phyloP scores from a whole-genome alignment of 1,140 invertebrate genomes.

The Hesperophylax magnus region DNA sequence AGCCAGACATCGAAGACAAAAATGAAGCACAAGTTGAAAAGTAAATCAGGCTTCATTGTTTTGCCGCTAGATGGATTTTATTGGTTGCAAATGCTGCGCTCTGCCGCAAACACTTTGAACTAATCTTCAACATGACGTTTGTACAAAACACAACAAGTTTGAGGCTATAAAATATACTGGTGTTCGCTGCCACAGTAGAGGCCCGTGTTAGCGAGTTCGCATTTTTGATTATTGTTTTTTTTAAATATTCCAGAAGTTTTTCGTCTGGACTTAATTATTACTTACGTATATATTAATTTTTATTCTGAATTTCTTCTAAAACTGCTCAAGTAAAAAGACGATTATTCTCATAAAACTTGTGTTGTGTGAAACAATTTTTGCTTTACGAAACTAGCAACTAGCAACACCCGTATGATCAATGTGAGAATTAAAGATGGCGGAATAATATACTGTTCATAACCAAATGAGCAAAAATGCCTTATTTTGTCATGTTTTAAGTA shows the following conservation, averaged over 20 bases:
- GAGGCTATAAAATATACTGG: constrained; percentile 3
- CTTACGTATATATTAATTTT: too few relatives aligned
- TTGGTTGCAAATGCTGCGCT: neutral
- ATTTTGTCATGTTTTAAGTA: constrained; percentile 61
- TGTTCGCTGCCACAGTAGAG: too few relatives aligned
- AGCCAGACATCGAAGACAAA: too few relatives aligned
- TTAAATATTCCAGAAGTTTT: too few relatives aligned
- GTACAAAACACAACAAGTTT: neutral
- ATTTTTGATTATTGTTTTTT: too few relatives aligned
- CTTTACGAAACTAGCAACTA: constrained; percentile 29
- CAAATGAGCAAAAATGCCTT: constrained; percentile 61
- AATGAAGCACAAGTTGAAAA: too few relatives aligned
- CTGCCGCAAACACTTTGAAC: neutral
- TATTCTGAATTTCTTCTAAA: too few relatives aligned
- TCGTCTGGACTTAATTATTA: too few relatives aligned
- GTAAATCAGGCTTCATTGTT: neutral
- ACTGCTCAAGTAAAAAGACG: too few relatives aligned
- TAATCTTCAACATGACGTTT: constrained; percentile 5
- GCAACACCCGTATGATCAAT: constrained; percentile 69
- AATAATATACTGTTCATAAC: constrained; percentile 71
- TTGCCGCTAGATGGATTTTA: neutral
- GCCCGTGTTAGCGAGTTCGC: too few relatives aligned
- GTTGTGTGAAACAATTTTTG: constrained; percentile 17
- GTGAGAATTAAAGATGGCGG: constrained; percentile 71
- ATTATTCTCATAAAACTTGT: neutral